Conservation (phyloP, 2,113 vertebrate genomes). For the Merops nubicus region DNA sequence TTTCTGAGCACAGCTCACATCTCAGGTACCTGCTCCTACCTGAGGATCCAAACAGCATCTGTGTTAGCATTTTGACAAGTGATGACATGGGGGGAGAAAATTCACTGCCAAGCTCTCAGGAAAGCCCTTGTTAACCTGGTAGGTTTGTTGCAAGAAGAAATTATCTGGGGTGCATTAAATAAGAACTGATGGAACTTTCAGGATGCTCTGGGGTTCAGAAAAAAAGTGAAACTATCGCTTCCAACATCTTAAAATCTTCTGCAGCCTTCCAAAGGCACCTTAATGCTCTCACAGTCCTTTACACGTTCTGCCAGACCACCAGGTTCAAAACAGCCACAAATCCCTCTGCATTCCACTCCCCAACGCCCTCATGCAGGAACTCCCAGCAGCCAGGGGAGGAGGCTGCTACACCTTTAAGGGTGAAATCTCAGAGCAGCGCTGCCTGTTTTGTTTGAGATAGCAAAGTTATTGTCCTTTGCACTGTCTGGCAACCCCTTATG, state of each 20-base stretch:
- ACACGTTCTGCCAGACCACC: background rate
- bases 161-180: background rate
- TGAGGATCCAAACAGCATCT: background rate
- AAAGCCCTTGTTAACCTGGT: background rate
- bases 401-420: background rate
- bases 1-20: background rate
- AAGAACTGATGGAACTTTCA: background rate
- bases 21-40: background rate
- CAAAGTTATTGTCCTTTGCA: slow-evolving; percentile 38
- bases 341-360: background rate
- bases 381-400: background rate
- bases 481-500: slow-evolving; percentile 54
- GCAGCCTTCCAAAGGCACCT: background rate
- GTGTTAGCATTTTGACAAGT: background rate
- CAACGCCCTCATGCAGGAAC: background rate
- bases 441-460: slow-evolving; percentile 36
- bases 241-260: background rate
- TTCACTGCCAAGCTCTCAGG: background rate
- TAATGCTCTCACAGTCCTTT: fast-evolving
- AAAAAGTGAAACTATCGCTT: background rate
- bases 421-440: background rate
- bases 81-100: background rate
- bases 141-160: background rate
- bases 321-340: background rate
- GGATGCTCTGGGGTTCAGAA: background rate